Conservation (phyloP, 2,888 invertebrate genomes). For the Hoplodrina blanda region DNA sequence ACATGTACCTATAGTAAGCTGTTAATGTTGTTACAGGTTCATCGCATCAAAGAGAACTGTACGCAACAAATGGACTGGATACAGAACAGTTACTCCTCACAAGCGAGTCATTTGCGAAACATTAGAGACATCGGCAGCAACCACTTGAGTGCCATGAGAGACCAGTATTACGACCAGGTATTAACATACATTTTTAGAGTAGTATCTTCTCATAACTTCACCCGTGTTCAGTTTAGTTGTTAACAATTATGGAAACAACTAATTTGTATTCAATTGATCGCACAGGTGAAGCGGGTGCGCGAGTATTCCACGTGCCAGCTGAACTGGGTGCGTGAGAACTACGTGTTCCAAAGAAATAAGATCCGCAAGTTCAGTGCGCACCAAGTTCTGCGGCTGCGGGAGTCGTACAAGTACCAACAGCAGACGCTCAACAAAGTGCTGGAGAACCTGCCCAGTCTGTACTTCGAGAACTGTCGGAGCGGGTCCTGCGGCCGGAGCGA, state of each 20-base stretch:
- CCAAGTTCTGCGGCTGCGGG: constrained; percentile 96
- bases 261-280: constrained; percentile 64
- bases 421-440: constrained; percentile 98
- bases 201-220: constrained; percentile 20
- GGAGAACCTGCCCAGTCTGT: constrained; percentile 97
- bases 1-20: constrained; percentile 24
- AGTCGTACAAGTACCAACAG: constrained; percentile 98
- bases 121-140: constrained; percentile 97
- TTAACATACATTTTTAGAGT: constrained; percentile 30
- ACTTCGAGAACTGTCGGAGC: constrained; percentile 98
- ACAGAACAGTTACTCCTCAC: constrained; percentile 96
- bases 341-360: constrained; percentile 98
- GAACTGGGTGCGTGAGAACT: constrained; percentile 98
- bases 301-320: constrained; percentile 98
- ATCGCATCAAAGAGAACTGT: constrained; percentile 98
- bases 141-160: constrained; percentile 95
- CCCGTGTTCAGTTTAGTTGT: constrained; percentile 12
- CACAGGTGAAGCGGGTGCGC: constrained; percentile 96
- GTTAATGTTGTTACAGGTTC: constrained; percentile 91
- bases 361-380: constrained; percentile 98
- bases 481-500: constrained; percentile 95
- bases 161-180: constrained; percentile 98
- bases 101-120: constrained; percentile 96
- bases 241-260: constrained; percentile 56
- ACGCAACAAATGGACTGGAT: constrained; percentile 98